Base-by-base conservation (phyloP, 2,888 invertebrate species). In the Lycaena phlaeas region DNA sequence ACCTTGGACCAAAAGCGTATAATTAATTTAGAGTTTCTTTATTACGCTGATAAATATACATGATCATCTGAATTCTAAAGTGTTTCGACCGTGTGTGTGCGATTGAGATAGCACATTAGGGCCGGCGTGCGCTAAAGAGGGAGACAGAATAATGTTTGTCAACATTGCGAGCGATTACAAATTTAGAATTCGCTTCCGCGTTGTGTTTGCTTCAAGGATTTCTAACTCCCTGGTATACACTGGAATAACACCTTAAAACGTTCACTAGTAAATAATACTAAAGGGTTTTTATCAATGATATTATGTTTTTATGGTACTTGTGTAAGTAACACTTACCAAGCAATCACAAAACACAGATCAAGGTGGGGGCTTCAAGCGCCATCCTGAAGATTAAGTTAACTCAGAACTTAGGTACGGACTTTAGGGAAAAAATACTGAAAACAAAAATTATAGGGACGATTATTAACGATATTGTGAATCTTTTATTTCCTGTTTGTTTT, bases 91-190 rank as follows among this genome's bases (percentile, higher is more conserved):
- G 42, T 46, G 38, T 40, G 44, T 27, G 41, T 44, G 41, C 15
- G 46, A 42, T 26, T 4, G 56, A 55, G 60, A 61, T 37, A 43
- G 3, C 18, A 41, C 11, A 4, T 42, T 38, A 42, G 10, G 10
- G 39, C 27, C 11, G 11, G 7, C 14, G 12, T 3, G 18, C 28
- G 38, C 12, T 61, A 11, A 18, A 27, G 57, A 66, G 43, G 29
- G 61, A 49, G 64, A 67, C 47, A 43, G 48, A 44, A 40, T 39
- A 64, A 51, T 74, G 68, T 76, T 76, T 74, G 71, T 68, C 74
- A 75, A 77, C 71, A 74, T 59, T 57, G 49, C 51, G 50, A 42
- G 56, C 55, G 34, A 49, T 51, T 67, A 63, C 68, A 68, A 58
- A 68, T 66, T 68, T 71, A 68, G 70, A 68, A 59, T 43, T 38